Base-by-base conservation (phyloP, 2,113 vertebrate genomes). In the Falcunculus frontatus region DNA sequence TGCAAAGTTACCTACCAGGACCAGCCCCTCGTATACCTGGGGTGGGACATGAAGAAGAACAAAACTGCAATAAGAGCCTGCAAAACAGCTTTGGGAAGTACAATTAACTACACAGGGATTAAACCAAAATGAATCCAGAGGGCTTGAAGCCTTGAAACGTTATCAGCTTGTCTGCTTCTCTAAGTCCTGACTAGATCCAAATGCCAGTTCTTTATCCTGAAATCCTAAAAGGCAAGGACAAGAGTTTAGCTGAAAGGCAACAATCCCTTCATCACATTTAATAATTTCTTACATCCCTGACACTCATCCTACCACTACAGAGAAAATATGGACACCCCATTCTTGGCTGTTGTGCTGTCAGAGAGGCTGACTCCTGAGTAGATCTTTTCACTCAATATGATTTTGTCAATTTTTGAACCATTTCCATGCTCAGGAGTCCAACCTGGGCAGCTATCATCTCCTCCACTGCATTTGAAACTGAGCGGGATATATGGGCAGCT, bases 191-290 rank as follows among this genome's bases (percentile, higher is more conserved):
- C 83, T 55, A 82, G 59, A 82, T 80, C 21, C 50, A 69, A 83
- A 87, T 81, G 60, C 67, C n/a, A 52, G 32, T 67, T 94, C 63
- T 85, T 92, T 93, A 77, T 80, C 49, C 77, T 74, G 50, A 86
- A 80, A 60, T 47, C 68, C 72, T 86, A 55, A 85, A 67, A 95
- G 72, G 55, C 78, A 90, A 96, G 69, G 90, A 82, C 76, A 52
- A 90, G 69, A 81, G 76, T n/a, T 87, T 87, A 78, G 80, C 80
- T 89, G 68, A 92, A 93, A 87, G 37, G 33, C 64, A 93, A 69
- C 41, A 64, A 74, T 17, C n/a, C 30, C 13, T 72, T 80, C 49
- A 25, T 41, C 14, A 27, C 32, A 32, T 62, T 90, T 39, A 85
- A 59, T 49, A 52, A 64, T 29, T 73, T 63, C 37, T 80, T 59